Conservation (phyloP, 2,888 invertebrate genomes). For the Drosophila silvestris region DNA sequence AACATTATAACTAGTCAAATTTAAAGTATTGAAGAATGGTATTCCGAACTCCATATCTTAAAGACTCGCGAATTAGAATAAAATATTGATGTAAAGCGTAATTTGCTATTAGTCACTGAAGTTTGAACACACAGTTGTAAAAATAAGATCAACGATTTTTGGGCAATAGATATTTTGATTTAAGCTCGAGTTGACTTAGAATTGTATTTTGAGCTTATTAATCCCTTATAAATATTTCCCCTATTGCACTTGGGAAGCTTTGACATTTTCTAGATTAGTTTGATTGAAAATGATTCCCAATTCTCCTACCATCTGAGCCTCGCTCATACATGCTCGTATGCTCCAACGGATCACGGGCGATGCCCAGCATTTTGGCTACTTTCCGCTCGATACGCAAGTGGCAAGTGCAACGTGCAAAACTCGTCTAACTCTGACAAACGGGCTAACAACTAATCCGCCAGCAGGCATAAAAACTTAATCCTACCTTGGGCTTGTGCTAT, state of each 20-base stretch:
- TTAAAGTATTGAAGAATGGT: not conserved
- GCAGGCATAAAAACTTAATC: constrained; percentile 44
- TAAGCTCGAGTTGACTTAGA: not conserved
- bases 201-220: not conserved
- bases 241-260: not conserved
- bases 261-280: not conserved
- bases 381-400: constrained; percentile 6
- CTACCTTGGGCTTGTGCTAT: constrained; percentile 46
- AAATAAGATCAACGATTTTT: not conserved
- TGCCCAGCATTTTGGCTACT: constrained; percentile 82
- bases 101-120: not conserved
- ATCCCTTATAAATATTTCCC: not conserved
- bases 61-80: not conserved
- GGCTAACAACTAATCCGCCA: constrained; percentile 51
- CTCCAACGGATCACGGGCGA: constrained; percentile 86
- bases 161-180: not conserved
- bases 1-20: not conserved
- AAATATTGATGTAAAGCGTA: not conserved
- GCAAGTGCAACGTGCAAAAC: constrained; percentile 81
- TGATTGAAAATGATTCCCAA: constrained; percentile 1
- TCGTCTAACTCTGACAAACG: constrained; percentile 58
- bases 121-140: not conserved
- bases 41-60: not conserved
- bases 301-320: constrained; percentile 71
- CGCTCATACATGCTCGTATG: constrained; percentile 89